phyloP scores from a whole-genome alignment of 2,888 invertebrate genomes.

The Spilosoma lubricipeda region DNA sequence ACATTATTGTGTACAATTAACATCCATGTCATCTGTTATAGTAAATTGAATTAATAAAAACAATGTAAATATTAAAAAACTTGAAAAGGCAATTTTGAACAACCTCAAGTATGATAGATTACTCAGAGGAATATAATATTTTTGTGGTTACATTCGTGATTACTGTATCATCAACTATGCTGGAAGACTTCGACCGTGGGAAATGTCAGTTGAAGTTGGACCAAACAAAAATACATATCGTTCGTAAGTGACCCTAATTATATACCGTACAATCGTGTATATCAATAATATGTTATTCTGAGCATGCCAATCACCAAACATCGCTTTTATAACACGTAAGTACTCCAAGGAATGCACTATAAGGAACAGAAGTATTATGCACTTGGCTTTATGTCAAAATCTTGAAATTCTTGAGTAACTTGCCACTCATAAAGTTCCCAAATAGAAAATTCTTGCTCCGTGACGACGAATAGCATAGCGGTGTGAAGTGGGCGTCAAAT shows the following conservation, averaged over 20 bases:
- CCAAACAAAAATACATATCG: slow-evolving; percentile 7
- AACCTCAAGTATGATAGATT: slow-evolving; percentile 37
- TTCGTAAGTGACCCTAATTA: slow-evolving; percentile 4
- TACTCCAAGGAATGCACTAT: slow-evolving; percentile 7
- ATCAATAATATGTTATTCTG: background rate
- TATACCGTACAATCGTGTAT: background rate
- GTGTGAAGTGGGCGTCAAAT: slow-evolving; percentile 71
- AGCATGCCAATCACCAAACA: background rate
- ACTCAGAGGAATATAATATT: slow-evolving; percentile 33
- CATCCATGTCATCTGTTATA: background rate
- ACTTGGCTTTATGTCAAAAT: slow-evolving; percentile 56
- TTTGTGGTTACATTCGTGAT: slow-evolving; percentile 45
- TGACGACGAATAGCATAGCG: slow-evolving; percentile 65
- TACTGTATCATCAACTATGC: slow-evolving; percentile 42
- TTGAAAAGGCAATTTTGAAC: slow-evolving; percentile 25
- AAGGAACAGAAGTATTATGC: slow-evolving; percentile 32
- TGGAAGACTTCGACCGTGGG: slow-evolving; percentile 40
- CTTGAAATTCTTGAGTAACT: slow-evolving; percentile 49
- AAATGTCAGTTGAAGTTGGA: slow-evolving; percentile 30
- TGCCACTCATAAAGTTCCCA: slow-evolving; percentile 62
- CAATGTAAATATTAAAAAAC: slow-evolving; percentile 7
- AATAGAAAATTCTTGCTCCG: slow-evolving; percentile 74
- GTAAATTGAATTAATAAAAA: background rate
- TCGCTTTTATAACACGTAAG: slow-evolving; percentile 1
- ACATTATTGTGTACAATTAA: background rate